These are phyloP conservation scores for Rhinoderma darwinii DNA, from an alignment of 2,113 vertebrate species.

Conservation along the genomic window DNA sequence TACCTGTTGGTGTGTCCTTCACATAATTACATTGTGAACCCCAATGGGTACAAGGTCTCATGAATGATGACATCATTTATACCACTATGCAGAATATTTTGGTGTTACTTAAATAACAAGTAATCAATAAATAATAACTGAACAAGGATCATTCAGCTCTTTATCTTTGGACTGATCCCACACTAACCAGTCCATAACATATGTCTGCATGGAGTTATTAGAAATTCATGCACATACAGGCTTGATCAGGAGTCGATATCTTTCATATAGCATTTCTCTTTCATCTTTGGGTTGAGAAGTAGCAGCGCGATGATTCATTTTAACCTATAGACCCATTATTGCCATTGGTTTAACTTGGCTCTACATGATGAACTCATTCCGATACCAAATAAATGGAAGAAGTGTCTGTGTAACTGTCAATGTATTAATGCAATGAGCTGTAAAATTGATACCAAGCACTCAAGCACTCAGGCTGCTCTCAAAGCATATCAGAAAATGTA, in stretches of 20 bases:
- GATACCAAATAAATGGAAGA: background rate
- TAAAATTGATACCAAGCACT: conserved; percentile 49
- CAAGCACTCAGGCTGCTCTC: conserved; percentile 41
- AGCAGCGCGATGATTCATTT: background rate
- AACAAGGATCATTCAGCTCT: background rate
- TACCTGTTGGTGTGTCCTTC: no score
- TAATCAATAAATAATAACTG: no score
- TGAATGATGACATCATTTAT: background rate
- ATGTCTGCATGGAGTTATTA: background rate
- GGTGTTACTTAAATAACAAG: no score
- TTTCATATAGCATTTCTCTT: conserved; percentile 12
- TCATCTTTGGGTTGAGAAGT: background rate
- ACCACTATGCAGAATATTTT: background rate
- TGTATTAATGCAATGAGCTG: conserved; percentile 48
- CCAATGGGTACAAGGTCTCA: no score
- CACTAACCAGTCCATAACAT: background rate
- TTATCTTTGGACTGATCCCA: background rate
- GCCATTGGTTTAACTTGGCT: conserved; percentile 31
- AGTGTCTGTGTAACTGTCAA: conserved; percentile 23
- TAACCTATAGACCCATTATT: conserved; percentile 32
- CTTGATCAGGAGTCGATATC: background rate
- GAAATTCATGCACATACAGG: background rate
- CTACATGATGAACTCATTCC: conserved; percentile 27
- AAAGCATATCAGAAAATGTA: conserved; percentile 42
- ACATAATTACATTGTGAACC: no score